These are phyloP conservation scores for Capreolus pygargus DNA, from an alignment of 2,113 vertebrate genomes.

Conservation along the genomic window DNA sequence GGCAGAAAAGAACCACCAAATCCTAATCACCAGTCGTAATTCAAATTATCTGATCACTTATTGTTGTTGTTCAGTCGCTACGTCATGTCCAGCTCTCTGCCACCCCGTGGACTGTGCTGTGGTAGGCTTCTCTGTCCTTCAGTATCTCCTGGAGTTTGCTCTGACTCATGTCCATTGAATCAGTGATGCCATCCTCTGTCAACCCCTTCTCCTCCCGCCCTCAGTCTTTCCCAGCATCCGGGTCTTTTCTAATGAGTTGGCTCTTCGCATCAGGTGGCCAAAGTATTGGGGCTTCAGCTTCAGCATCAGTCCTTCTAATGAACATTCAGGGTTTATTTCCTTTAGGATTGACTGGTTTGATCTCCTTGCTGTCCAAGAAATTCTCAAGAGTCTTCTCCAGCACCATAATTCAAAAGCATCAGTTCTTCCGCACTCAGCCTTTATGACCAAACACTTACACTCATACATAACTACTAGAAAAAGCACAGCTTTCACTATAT, in stretches of 20 bases:
- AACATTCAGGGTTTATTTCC: not conserved
- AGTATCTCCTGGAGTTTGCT: not conserved
- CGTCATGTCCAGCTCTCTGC: not conserved
- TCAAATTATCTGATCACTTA: not conserved
- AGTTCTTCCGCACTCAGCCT: not conserved
- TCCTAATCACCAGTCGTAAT: not conserved
- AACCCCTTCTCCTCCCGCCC: not conserved
- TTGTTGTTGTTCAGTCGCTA: not conserved
- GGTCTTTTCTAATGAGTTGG: not conserved
- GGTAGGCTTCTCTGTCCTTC: not conserved
- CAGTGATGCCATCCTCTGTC: not conserved
- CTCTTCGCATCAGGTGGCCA: not conserved
- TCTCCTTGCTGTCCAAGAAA: not conserved
- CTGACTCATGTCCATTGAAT: not conserved
- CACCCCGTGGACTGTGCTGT: not conserved
- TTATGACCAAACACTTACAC: not conserved
- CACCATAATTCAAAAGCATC: not conserved
- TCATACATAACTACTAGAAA: not conserved
- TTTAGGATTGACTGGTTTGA: not conserved
- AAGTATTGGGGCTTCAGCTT: not conserved
- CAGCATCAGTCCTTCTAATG: not conserved
- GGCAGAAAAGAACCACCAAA: not conserved
- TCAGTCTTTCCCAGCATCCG: not conserved
- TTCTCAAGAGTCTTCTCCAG: not conserved
- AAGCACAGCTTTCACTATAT: not conserved